Evolutionary conservation across 2,888 invertebrate species (phyloP), one percentile per base, ranked within the genome.

Genomic region (Drosophila prolongata): DNA sequence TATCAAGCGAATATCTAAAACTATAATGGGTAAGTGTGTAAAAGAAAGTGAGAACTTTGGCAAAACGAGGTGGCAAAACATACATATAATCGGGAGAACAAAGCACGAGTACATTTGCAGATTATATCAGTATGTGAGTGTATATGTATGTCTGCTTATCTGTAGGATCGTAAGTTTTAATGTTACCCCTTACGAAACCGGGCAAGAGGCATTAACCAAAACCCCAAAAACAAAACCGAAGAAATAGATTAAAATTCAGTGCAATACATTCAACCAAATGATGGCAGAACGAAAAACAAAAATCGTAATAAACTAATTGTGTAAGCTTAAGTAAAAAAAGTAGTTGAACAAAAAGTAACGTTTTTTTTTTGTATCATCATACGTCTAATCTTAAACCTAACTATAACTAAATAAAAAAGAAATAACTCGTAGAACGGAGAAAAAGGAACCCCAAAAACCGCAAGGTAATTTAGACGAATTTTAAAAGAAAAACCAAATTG

Each of bases 381-480:
- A 87, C 87, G 73, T 58, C 64, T 62, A 71, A 56, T 64, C 62
- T 50, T 71, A 49, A 72, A 76, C 74, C 55, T 72, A 62, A 62
- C 38, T 80, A 72, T 80, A 79, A 75, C 16, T 74, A 64, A 76
- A 71, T 80, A 74, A 69, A 74, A 60, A 57, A 43, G 49, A 68
- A 61, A 35, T 34, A 43, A 60, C 50, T 9, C 10, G 46, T 49
- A 43, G 43, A 19, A 14, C 30, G 42, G 24, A 43, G 40, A 40
- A 43, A 38, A 37, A 46, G 27, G 14, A 46, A 56, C 27, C 34
- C 37, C 54, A 24, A 40, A 13, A 27, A 46, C 24, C 74, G 73
- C 67, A 57, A 75, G 80, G 81, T 77, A 83, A 83, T 89, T 84
- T 85, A 85, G 85, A 89, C 84, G 85, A 85, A 85, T 85, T 85